Conservation (phyloP, 2,888 invertebrate species). For the Deilephila porcellus region DNA sequence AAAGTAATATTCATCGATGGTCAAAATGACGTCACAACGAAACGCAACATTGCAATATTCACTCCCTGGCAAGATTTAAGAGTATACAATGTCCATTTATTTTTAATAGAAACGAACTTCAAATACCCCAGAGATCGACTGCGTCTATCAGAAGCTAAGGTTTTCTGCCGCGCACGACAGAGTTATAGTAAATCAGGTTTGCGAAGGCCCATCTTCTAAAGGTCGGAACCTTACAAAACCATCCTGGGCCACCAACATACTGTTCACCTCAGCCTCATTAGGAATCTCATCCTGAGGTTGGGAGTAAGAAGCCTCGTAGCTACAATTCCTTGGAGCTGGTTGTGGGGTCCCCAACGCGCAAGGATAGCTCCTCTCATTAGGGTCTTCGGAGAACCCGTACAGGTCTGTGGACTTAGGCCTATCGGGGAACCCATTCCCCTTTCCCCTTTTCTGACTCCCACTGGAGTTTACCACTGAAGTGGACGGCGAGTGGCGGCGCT, state of each 20-base stretch:
- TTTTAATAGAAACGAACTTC: neutral
- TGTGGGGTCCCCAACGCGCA: constrained; percentile 78
- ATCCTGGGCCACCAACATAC: constrained; percentile 96
- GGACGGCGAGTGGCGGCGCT: constrained; percentile 77
- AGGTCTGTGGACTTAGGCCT: constrained; percentile 86
- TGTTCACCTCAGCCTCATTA: constrained; percentile 82
- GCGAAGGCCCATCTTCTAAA: constrained; percentile 83
- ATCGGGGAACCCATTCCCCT: constrained; percentile 84
- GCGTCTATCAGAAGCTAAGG: constrained; percentile 67
- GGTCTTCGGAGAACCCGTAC: constrained; percentile 83
- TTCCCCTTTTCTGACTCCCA: constrained; percentile 81
- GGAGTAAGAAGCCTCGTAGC: constrained; percentile 82
- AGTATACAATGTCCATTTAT: neutral
- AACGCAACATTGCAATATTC: neutral
- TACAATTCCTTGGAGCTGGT: constrained; percentile 78
- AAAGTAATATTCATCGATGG: neutral
- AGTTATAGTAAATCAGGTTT: constrained; percentile 78
- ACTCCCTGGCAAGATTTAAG: neutral
- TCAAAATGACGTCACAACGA: neutral
- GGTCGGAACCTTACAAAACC: constrained; percentile 94
- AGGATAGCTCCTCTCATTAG: constrained; percentile 73
- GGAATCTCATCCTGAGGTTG: constrained; percentile 83
- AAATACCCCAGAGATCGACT: constrained; percentile 36
- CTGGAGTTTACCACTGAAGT: constrained; percentile 77
- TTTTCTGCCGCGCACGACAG: constrained; percentile 73